Percentiles rank a stretch among this genome's conserved stretches.
Evolutionary conservation across 2,113 vertebrate species (phyloP).

Genomic region (Pygoscelis adeliae): DNA sequence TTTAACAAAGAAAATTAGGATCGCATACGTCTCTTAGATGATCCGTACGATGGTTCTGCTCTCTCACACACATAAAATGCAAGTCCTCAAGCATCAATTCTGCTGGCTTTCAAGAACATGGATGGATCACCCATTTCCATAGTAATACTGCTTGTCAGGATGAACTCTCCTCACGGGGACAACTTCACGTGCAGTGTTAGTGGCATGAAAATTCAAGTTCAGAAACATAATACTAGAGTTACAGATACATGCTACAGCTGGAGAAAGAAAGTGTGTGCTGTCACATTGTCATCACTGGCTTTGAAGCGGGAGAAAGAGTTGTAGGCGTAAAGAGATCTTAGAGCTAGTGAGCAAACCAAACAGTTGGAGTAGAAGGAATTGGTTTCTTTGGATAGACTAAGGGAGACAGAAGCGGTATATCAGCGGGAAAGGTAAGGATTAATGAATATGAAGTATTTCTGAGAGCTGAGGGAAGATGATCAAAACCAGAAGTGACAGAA

Average conservation of each 20-base stretch:
- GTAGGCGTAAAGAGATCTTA: background rate
- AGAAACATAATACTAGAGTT: background rate
- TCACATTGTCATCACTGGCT: background rate
- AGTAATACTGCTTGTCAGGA: background rate
- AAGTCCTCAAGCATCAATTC: background rate
- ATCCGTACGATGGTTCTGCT: background rate
- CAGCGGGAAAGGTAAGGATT: background rate
- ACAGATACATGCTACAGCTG: background rate
- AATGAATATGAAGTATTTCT: background rate
- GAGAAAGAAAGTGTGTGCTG: background rate
- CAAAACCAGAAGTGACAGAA: conserved; percentile 10
- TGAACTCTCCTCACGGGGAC: background rate
- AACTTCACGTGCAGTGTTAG: background rate
- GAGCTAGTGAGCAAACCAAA: background rate
- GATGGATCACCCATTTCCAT: background rate
- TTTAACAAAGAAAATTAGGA: background rate
- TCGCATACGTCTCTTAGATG: fast-evolving
- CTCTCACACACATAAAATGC: background rate
- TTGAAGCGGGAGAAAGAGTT: conserved; percentile 8
- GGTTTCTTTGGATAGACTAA: background rate
- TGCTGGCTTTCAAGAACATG: background rate
- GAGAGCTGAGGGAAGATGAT: background rate
- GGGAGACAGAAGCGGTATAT: background rate
- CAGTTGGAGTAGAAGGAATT: background rate
- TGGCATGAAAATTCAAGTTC: background rate